Evolutionary conservation across 2,888 invertebrate genomes (phyloP).

Genomic region (Synanthedon myopaeformis): DNA sequence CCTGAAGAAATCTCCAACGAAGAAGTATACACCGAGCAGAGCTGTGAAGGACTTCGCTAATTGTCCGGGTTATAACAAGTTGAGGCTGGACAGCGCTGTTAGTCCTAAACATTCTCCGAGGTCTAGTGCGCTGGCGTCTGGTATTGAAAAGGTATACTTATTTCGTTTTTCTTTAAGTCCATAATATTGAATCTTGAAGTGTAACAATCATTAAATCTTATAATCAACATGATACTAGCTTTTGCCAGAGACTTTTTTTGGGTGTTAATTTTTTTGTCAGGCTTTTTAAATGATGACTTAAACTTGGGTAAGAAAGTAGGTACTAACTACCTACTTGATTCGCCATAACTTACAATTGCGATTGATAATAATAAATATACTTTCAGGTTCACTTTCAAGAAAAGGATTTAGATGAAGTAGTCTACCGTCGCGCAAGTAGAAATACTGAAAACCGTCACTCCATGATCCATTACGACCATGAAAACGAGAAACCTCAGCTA

Average conservation of each 20-base stretch:
- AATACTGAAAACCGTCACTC: constrained; percentile 59
- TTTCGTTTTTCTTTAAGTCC: not conserved
- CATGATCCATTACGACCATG: constrained; percentile 66
- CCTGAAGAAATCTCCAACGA: constrained; percentile 52
- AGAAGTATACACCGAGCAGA: constrained; percentile 46
- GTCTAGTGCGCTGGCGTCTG: constrained; percentile 18
- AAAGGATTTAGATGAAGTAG: constrained; percentile 37
- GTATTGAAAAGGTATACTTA: constrained; percentile 39
- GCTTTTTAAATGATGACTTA: no score
- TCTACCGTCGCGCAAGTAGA: constrained; percentile 50
- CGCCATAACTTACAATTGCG: no score
- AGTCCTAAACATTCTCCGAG: constrained; percentile 62
- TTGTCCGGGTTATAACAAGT: constrained; percentile 57
- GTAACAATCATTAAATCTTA: not conserved
- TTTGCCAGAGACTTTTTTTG: not conserved
- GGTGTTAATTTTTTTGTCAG: not conserved
- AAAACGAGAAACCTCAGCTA: constrained; percentile 44
- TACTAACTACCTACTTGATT: no score
- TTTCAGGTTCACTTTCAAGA: constrained; percentile 61
- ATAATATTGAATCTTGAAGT: constrained; percentile 2
- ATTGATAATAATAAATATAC: not conserved
- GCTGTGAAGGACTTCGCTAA: constrained; percentile 39
- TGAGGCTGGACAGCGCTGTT: constrained; percentile 58
- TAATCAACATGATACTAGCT: no score
- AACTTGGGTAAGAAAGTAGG: no score